These are phyloP conservation scores for Nemotelus nigrinus DNA, from an alignment of 2,888 invertebrate species.

Conservation along the genomic window DNA sequence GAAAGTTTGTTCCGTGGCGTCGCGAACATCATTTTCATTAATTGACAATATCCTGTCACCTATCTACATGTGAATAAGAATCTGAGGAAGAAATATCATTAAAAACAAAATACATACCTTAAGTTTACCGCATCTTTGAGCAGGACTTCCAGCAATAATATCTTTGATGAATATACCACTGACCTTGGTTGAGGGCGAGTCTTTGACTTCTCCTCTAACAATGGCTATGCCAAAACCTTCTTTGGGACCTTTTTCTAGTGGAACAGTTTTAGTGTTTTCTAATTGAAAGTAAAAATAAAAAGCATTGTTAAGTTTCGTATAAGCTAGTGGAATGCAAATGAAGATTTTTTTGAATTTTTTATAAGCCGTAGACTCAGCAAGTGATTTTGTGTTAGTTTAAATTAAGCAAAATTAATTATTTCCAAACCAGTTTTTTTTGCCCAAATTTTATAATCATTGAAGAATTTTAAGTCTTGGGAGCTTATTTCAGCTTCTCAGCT, in stretches of 20 bases:
- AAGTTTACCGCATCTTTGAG: constrained; percentile 86
- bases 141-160: constrained; percentile 93
- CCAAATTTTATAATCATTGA: too few species aligned
- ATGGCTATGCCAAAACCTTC: constrained; percentile 94
- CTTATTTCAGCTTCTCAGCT: too few species aligned
- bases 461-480: too few species aligned
- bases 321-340: too few species aligned
- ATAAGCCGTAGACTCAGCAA: too few species aligned
- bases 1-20: constrained; percentile 92
- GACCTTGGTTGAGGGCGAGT: constrained; percentile 72
- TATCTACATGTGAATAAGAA: constrained; percentile 52
- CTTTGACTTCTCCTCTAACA: constrained; percentile 86
- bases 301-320: not conserved
- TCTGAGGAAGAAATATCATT: not conserved
- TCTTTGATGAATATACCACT: constrained; percentile 98
- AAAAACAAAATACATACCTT: constrained; percentile 70
- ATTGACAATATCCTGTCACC: constrained; percentile 73
- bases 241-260: constrained; percentile 44
- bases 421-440: too few species aligned
- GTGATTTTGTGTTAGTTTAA: too few species aligned
- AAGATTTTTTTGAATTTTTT: too few species aligned
- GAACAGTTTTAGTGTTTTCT: constrained; percentile 41
- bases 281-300: not conserved
- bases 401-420: too few species aligned
- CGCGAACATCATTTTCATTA: constrained; percentile 87